These are phyloP conservation scores for Elaeidobius kamerunicus DNA, from an alignment of 2,888 invertebrate species.

Conservation along the genomic window DNA sequence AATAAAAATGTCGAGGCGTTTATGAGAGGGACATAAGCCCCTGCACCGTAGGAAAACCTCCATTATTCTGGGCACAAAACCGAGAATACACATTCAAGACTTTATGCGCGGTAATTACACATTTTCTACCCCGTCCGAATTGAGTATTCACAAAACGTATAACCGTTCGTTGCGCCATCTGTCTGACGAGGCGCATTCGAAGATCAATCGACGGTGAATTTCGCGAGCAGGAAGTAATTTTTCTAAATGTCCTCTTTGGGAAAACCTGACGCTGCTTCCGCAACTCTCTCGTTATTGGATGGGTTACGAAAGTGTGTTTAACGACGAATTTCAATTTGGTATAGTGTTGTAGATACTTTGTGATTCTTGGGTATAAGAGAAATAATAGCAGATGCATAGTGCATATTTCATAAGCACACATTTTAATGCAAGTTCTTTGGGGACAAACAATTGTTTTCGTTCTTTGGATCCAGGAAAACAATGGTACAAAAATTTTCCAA, in stretches of 20 bases:
- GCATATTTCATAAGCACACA: no score
- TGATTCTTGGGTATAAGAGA: no score
- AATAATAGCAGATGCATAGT: no score
- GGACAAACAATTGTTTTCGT: no score
- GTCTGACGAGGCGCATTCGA: constrained; percentile 26
- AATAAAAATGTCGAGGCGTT: not conserved
- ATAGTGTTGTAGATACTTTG: constrained; percentile 4
- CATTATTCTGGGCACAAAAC: not conserved
- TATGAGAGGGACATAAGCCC: not conserved
- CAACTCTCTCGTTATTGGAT: constrained; percentile 16
- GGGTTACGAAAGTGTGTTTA: constrained; percentile 16
- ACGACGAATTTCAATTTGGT: constrained; percentile 11
- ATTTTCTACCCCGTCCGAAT: constrained; percentile 18
- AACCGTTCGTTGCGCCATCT: constrained; percentile 24
- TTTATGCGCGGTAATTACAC: constrained; percentile 15
- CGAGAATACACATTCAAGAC: constrained; percentile 5
- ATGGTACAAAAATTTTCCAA: no score
- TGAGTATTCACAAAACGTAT: constrained; percentile 26
- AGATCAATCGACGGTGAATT: constrained; percentile 27
- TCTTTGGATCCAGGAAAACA: no score
- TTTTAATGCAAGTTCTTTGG: no score
- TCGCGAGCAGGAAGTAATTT: constrained; percentile 26
- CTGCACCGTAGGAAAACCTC: not conserved
- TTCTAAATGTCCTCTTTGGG: constrained; percentile 28
- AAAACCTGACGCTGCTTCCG: constrained; percentile 17